Evolutionary conservation across 1,140 invertebrate genomes (phyloP), one percentile per base, ranked within the genome.

Genomic region (Andricus grossulariae): DNA sequence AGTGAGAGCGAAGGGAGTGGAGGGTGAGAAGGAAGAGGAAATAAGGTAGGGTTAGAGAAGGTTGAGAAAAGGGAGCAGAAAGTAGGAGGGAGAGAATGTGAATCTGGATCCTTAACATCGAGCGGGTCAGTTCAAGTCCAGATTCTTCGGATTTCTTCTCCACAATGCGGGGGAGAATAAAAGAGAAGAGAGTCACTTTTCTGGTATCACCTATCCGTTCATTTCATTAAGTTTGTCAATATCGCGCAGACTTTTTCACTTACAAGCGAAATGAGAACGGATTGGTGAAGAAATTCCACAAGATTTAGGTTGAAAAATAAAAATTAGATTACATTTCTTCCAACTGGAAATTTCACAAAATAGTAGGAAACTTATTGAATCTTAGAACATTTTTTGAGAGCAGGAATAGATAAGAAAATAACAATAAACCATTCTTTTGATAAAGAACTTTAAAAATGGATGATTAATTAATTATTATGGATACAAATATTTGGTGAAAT

Each of bases 171-270:
- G 51, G 78, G 74, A 76, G 75, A 82, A 82, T 82, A 84, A 79
- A 83, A 84, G 57, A 60, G 11, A 60, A 15, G 16, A 39, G 15
- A 32, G 75, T 76, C 52, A 55, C 45, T 73, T n/a, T 77, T 54
- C 57, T 51, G 80, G 73, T 78, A 84, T 84, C 82, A 74, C 60
- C 75, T 84, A 80, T 82, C 78, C 83, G 80, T 84, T 84, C 78
- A 54, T 82, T 84, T 77, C 78, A 84, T 80, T 80, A 77, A 74
- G 78, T 80, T 75, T 83, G 76, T 78, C 66, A 66, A 66, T 66
- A 66, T 16, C 39, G 8, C 39, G 39, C 60, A 66, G 60, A 66
- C 60, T 66, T 66, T 66, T 66, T 66, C 60, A 66, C 60, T 66
- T 39, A 39, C 25, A 66, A 66, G 32, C 39, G 16, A 7, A 39